These are phyloP conservation scores for Athetis lepigone DNA, from an alignment of 2,888 invertebrate species.

Conservation along the genomic window DNA sequence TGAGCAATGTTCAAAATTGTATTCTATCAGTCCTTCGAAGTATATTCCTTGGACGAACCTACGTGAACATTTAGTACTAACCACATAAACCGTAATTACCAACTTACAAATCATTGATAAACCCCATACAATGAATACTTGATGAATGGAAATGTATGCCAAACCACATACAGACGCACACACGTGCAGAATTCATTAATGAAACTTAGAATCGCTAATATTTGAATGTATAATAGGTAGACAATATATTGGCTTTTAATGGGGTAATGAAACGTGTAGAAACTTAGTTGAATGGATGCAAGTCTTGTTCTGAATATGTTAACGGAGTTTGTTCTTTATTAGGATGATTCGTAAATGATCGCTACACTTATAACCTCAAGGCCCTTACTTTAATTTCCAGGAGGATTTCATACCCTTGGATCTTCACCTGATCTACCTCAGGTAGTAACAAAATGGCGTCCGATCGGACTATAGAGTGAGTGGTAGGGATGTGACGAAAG, in stretches of 20 bases:
- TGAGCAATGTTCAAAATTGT: too few relatives aligned
- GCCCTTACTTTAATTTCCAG: too few relatives aligned
- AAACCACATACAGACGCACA: constrained; percentile 12
- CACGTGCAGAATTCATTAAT: constrained; percentile 20
- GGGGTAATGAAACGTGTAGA: constrained; percentile 18
- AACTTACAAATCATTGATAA: constrained; percentile 31
- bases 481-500: too few relatives aligned
- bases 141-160: constrained; percentile 52
- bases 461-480: too few relatives aligned
- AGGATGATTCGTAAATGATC: neutral
- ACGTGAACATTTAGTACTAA: too few relatives aligned
- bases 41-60: too few relatives aligned
- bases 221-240: constrained; percentile 40
- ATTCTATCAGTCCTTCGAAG: too few relatives aligned
- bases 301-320: neutral
- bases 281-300: constrained; percentile 14
- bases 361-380: too few relatives aligned
- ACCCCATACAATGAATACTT: constrained; percentile 24
- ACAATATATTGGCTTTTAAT: constrained; percentile 32
- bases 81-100: constrained; percentile 18
- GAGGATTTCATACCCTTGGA: too few relatives aligned
- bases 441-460: too few relatives aligned
- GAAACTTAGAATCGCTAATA: constrained; percentile 38
- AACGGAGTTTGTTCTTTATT: neutral
- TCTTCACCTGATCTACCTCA: too few relatives aligned